Evolutionary conservation across 2,113 vertebrate species (phyloP), one percentile per base, ranked within the genome.

Genomic region (Rhinichthys klamathensis): DNA sequence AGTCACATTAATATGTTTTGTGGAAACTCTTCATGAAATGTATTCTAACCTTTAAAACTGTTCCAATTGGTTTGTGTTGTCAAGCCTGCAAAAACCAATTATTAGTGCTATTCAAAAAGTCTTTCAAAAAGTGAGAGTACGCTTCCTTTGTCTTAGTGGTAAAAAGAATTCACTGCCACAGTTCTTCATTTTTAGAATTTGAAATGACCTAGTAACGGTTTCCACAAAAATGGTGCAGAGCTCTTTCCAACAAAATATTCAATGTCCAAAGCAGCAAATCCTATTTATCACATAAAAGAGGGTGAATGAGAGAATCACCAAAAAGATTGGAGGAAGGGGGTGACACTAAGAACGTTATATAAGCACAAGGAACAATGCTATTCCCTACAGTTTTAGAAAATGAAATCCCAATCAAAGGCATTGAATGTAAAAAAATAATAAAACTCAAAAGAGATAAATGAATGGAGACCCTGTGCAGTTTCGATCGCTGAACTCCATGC

Each of bases 271-370:
- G 81, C 87, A 86, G 86, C 91, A 93, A 93, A 94, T 95, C 93
- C 94, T 94, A 91, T 92, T 94, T 94, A 93, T 90, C 93, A 94
- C 92, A 93, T 94, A 89, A 94, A 95, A 93, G 91, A 91, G 87
- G 84, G 88, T 86, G 84, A 89, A 92, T 91, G 89, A 73, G 63
- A 85, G 76, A 74, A 75, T 80, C 79, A 12, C 32, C 85, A 84
- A 89, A 87, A 91, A 27, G 84, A 85, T 84, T 74, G 77, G 85
- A 75, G 82, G 88, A 89, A 88, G 88, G 87, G 82, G 88, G 56
- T 61, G 90, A 79, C 79, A 83, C 84, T 23, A 87, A 89, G 88
- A 84, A 89, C 83, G 84, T 93, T 93, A 92, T 88, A 93, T 89
- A 94, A 94, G 89, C 89, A 82, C 84, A 41, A 25, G 67, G 82